Evolutionary conservation across 2,797 vertebrate genomes (phyloP), one percentile per base, ranked within the genome.

Genomic region (Nasua narica): DNA sequence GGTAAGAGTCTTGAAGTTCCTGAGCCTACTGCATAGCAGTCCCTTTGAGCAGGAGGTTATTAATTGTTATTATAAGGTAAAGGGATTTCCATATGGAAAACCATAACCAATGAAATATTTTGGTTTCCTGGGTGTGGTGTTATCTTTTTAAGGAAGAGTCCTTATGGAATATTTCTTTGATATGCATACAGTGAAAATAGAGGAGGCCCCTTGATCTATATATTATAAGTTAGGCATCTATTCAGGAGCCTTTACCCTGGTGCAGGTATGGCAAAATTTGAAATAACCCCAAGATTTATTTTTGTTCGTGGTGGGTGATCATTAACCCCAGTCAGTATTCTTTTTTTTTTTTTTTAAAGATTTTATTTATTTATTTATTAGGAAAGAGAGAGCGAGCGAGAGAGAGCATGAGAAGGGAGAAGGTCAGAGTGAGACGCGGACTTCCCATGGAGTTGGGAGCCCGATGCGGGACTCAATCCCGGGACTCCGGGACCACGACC

Each of bases 41-140:
- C 77, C 25, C 29, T 89, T 96, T 87, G 58, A 95, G 32, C 48
- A 95, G 25, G 14, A 37, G 72, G 52, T 87, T 84, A 76, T 16
- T 96, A 93, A 46, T 95, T 46, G 72, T 79, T 88, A 29, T 91
- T 78, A 62, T 25, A 84, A 76, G 70, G 9, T 79, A 72, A 54
- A 54, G 46, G 27, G 16, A 62, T 93, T 95, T 96, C 56, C 50
- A 40, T 70, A 3, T 92, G 52, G 92, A 90, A 95, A 94, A 96
- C 77, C 56, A 72, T 35, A 93, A 76, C 23, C 14, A 90, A 52
- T 48, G 79, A 89, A 86, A 67, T 84, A 76, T 85, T 87, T 87
- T 79, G 52, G 5, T 79, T 94, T 32, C 65, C 50, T 84, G 84
- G 37, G n/a, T 58, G 37, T 96, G 90, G 87, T 74, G 25, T 52